phyloP scores from a whole-genome alignment of 2,888 invertebrate genomes.

The Emesis furor region DNA sequence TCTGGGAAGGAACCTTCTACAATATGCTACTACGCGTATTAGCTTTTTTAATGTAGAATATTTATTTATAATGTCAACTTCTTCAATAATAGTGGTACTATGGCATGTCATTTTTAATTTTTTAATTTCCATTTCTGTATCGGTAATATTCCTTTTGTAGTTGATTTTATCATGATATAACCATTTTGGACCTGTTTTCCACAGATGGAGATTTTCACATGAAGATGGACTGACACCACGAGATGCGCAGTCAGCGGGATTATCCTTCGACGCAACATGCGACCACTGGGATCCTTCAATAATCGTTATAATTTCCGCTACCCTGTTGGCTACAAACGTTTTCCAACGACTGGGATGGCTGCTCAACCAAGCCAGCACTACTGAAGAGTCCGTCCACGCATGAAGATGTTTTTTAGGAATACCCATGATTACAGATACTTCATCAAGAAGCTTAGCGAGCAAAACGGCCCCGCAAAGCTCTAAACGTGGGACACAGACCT shows the following conservation, averaged over 20 bases:
- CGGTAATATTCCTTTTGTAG: neutral
- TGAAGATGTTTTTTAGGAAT: neutral
- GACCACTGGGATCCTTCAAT: constrained; percentile 6
- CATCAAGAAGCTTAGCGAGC: constrained; percentile 3
- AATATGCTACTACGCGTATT: neutral
- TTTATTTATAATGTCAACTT: neutral
- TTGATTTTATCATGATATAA: constrained; percentile 3
- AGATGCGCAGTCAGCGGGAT: constrained; percentile 5
- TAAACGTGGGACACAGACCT: neutral
- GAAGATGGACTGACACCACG: neutral
- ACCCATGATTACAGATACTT: neutral
- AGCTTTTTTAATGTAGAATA: neutral
- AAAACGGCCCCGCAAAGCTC: neutral
- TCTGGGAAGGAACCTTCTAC: constrained; percentile 4
- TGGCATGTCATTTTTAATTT: neutral
- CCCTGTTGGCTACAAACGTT: neutral
- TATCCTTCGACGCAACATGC: neutral
- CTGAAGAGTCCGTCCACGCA: constrained; percentile 6
- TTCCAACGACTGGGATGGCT: neutral
- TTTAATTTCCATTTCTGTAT: neutral
- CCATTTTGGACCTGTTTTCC: constrained; percentile 11
- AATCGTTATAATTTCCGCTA: neutral
- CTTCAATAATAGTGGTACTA: neutral
- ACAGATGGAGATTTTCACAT: neutral
- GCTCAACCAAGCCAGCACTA: neutral